A percentile compares a stretch with the other conserved stretches of the same genome.
These are phyloP conservation scores for Thymelicus acteon DNA, from an alignment of 2,888 invertebrate genomes.

Conservation along the genomic window DNA sequence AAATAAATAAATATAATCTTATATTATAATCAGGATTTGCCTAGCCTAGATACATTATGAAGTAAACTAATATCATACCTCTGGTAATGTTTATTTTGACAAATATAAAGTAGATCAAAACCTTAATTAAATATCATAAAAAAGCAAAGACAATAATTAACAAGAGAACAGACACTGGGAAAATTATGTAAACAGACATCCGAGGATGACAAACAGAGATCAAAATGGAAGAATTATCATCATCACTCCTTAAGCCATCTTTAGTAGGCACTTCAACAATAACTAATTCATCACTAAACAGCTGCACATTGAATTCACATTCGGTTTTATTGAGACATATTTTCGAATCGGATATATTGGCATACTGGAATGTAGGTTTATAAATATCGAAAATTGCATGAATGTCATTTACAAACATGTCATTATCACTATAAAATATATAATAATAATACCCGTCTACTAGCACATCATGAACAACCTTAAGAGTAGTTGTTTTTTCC, in stretches of 20 bases:
- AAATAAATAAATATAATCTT: conserved; percentile 29
- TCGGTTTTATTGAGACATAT: conserved; percentile 91
- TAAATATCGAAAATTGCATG: conserved; percentile 93
- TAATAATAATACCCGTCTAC: conserved; percentile 94
- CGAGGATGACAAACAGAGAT: conserved; percentile 92
- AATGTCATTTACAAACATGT: conserved; percentile 90
- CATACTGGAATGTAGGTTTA: conserved; percentile 92
- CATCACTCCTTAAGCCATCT: conserved; percentile 91
- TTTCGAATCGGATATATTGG: conserved; percentile 87
- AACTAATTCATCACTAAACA: conserved; percentile 91
- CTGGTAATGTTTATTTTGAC: conserved; percentile 75
- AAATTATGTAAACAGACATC: conserved; percentile 91
- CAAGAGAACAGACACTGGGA: conserved; percentile 90
- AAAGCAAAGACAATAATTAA: conserved; percentile 92
- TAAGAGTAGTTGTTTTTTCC: conserved; percentile 86
- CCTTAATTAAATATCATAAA: conserved; percentile 85
- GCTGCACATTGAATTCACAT: conserved; percentile 89
- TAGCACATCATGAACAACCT: conserved; percentile 89
- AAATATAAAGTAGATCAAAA: conserved; percentile 64
- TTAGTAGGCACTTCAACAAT: conserved; percentile 93
- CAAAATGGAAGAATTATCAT: conserved; percentile 89
- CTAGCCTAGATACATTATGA: conserved; percentile 27
- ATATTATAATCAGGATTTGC: conserved; percentile 32
- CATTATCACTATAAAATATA: conserved; percentile 95
- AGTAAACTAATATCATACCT: conserved; percentile 81